Percentiles rank a stretch among this genome's conserved stretches.
Conservation (phyloP, 2,113 vertebrate species). For the Plestiodon gilberti region DNA sequence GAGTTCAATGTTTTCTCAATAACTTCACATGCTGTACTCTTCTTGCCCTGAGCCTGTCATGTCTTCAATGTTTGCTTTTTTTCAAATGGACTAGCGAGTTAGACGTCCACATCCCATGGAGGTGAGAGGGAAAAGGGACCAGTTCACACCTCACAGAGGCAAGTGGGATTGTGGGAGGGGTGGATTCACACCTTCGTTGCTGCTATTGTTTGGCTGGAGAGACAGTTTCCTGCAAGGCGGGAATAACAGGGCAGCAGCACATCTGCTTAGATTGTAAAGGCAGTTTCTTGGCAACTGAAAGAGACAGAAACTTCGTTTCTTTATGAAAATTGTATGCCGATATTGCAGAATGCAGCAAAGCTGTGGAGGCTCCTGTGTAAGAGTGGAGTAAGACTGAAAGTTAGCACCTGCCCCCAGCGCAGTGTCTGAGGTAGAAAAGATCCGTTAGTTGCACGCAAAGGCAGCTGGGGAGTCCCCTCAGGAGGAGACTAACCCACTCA, state of each 20-base stretch:
- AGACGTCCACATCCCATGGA: constrained; percentile 40
- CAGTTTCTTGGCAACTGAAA: constrained; percentile 59
- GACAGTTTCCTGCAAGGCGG: constrained; percentile 56
- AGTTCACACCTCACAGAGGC: constrained; percentile 50
- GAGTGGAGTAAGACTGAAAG: constrained; percentile 4
- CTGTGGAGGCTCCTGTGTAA: constrained; percentile 16
- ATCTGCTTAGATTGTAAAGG: constrained; percentile 56
- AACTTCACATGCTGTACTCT: background rate
- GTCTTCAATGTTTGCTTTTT: background rate
- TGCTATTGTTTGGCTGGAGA: constrained; percentile 58
- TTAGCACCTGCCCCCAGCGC: background rate
- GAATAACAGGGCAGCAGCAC: constrained; percentile 60
- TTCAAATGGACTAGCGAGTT: background rate
- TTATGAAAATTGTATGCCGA: constrained; percentile 47
- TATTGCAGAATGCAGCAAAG: constrained; percentile 56
- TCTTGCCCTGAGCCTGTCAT: background rate
- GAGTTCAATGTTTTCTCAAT: background rate
- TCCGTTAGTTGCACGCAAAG: background rate
- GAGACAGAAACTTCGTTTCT: constrained; percentile 52
- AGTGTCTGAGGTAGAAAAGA: background rate
- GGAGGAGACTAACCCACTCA: background rate
- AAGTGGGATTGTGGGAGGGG: constrained; percentile 40
- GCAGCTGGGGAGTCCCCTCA: background rate
- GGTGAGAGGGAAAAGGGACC: constrained; percentile 31
- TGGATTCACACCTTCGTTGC: constrained; percentile 58